Evolutionary conservation across 2,113 vertebrate species (phyloP), one percentile per base, ranked within the genome.

Genomic region (Meleagris gallopavo): DNA sequence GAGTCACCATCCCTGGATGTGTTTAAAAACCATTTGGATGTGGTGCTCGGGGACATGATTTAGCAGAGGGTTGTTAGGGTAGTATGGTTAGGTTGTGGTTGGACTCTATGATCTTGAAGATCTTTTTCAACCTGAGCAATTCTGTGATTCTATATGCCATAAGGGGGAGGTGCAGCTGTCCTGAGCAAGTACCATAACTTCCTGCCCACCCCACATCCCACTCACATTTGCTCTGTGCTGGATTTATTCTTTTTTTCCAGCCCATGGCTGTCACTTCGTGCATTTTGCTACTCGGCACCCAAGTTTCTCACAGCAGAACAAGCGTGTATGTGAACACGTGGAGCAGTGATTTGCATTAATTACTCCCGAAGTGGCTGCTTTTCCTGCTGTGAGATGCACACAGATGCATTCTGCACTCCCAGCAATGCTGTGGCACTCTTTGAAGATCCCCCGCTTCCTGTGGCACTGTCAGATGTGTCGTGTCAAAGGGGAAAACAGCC

Each of bases 381-480:
- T 85, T 65, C 74, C 74, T 69, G 9, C 24, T 9, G 58, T 0
- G 9, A 2, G 3, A 17, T 22, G 80, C 10, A 17, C 38, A 1
- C 8, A 13, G 64, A 24, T 24, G 50, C 34, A 30, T 3, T 4
- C 2, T 6, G 18, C 34, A 6, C 17, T 36, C 2, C 0, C 40
- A 48, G 32, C 6, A 0, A 21, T 6, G 4, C 19, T 2, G 20
- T 0, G 2, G 1, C 3, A 25, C 48, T 58, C 73, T 69, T 36
- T 43, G 66, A 73, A 34, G 65, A 29, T 18, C 13, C 52, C 4
- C 2, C 30, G 62, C 48, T 80, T 65, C 62, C 81, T 80, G 62
- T 4, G 0, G 61, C 61, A 6, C 34, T 7, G 7, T 24, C 19
- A 9, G 54, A 21, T 41, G 12, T n/a, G 60, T 36, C 65, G 4